These are phyloP conservation scores for Pardosa pseudoannulata DNA, from an alignment of 2,888 invertebrate species.

Conservation along the genomic window DNA sequence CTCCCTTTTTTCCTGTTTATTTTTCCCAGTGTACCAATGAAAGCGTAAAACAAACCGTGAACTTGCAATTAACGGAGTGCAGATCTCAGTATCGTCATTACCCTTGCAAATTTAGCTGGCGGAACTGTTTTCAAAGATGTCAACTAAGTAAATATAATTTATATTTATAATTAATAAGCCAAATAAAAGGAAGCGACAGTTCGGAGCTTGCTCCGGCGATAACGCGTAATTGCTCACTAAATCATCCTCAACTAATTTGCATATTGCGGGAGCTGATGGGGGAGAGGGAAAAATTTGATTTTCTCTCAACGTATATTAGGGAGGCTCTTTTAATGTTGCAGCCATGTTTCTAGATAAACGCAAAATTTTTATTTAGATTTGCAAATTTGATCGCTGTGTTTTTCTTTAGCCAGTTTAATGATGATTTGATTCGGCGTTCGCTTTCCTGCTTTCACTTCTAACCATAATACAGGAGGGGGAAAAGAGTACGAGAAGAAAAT, in stretches of 20 bases:
- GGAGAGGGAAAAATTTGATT: constrained; percentile 42
- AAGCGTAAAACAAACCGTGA: constrained; percentile 36
- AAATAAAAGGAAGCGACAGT: constrained; percentile 65
- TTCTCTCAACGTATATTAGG: constrained; percentile 31
- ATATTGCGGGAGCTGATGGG: constrained; percentile 18
- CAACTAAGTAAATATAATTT: constrained; percentile 66
- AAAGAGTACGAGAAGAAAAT: not conserved
- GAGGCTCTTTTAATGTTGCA: constrained; percentile 28
- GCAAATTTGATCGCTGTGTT: constrained; percentile 35
- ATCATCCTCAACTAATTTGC: constrained; percentile 58
- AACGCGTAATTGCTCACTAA: constrained; percentile 63
- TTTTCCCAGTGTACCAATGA: not conserved
- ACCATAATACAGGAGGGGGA: not conserved
- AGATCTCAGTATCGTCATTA: constrained; percentile 43
- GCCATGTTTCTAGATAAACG: constrained; percentile 38
- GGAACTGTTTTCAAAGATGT: constrained; percentile 60
- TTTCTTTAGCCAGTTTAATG: constrained; percentile 41
- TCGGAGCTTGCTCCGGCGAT: constrained; percentile 56
- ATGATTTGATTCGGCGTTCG: constrained; percentile 35
- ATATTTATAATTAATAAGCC: constrained; percentile 64
- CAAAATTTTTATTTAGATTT: constrained; percentile 41
- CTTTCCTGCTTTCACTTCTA: constrained; percentile 1
- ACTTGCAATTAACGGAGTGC: constrained; percentile 39
- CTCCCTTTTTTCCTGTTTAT: not conserved
- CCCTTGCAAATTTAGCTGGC: constrained; percentile 45